Conservation (phyloP, 37 sponge, comb jelly and placozoan species). For the Aphrocallistes beatrix region DNA sequence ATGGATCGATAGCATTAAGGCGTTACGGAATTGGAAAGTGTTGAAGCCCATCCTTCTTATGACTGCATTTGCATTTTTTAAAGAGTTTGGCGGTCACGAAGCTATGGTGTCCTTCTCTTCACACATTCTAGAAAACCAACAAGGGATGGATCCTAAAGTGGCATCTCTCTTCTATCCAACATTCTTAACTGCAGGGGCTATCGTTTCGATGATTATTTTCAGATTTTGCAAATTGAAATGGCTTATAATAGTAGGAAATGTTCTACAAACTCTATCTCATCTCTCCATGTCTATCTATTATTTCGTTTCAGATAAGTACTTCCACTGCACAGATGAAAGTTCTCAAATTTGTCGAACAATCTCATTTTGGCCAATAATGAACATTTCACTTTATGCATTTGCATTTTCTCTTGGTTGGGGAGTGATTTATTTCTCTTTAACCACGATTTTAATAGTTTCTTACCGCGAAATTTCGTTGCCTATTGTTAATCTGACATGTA, state of each 20-base stretch:
- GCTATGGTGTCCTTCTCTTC: constrained; percentile 8
- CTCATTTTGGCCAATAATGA: background rate
- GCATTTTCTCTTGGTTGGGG: background rate
- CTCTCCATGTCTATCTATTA: background rate
- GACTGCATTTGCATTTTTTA: background rate
- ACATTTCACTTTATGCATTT: background rate
- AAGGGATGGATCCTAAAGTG: constrained; percentile 15
- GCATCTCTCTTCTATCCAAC: constrained; percentile 18
- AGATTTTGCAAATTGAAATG: background rate
- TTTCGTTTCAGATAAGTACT: background rate
- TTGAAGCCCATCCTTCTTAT: background rate
- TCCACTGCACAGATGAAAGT: background rate
- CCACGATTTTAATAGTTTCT: background rate
- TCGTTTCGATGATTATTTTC: background rate
- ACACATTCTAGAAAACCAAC: background rate
- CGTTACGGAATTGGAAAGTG: background rate
- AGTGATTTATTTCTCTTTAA: background rate
- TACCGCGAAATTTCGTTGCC: background rate
- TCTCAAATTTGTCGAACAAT: background rate
- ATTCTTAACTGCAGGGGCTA: background rate
- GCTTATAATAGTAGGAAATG: background rate
- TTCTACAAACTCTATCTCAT: background rate
- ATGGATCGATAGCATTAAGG: background rate
- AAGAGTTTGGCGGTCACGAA: constrained; percentile 16
- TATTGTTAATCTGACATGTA: background rate